Evolutionary conservation across 2,888 invertebrate species (phyloP).

Genomic region (Xylocampa areola): DNA sequence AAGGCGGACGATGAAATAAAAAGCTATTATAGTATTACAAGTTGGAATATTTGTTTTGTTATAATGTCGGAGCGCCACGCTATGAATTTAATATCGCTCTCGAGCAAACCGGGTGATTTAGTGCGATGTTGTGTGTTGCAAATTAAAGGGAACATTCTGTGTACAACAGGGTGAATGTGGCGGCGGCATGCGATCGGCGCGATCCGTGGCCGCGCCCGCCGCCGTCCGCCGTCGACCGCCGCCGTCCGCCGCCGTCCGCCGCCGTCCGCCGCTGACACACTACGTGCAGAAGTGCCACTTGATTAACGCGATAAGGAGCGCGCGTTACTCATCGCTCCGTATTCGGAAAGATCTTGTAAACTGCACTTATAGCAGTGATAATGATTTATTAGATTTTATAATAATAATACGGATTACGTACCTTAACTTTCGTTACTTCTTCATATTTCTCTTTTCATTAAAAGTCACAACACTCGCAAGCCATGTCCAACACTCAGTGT

Average conservation of each 20-base stretch:
- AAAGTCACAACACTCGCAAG: no score
- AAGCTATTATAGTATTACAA: conserved; percentile 38
- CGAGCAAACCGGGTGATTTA: conserved; percentile 46
- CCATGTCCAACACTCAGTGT: no score
- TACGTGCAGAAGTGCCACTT: not conserved
- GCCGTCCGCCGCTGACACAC: not conserved
- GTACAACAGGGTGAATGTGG: conserved; percentile 38
- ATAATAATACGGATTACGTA: no score
- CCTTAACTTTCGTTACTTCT: no score
- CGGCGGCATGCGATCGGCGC: conserved; percentile 43
- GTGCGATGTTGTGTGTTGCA: conserved; percentile 48
- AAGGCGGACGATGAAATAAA: conserved; percentile 21
- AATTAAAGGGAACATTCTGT: conserved; percentile 46
- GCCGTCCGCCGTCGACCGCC: no score
- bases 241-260: no score
- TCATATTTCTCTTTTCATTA: no score
- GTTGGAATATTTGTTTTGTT: conserved; percentile 50
- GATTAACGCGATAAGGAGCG: conserved; percentile 6
- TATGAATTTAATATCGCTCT: conserved; percentile 53
- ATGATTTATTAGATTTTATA: no score
- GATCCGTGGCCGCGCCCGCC: no score
- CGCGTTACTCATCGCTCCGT: not conserved
- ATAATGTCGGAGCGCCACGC: conserved; percentile 46
- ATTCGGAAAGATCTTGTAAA: no score
- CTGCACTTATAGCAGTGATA: no score